Evolutionary conservation across 1,140 invertebrate species (phyloP).

Genomic region (Ips nitidus): DNA sequence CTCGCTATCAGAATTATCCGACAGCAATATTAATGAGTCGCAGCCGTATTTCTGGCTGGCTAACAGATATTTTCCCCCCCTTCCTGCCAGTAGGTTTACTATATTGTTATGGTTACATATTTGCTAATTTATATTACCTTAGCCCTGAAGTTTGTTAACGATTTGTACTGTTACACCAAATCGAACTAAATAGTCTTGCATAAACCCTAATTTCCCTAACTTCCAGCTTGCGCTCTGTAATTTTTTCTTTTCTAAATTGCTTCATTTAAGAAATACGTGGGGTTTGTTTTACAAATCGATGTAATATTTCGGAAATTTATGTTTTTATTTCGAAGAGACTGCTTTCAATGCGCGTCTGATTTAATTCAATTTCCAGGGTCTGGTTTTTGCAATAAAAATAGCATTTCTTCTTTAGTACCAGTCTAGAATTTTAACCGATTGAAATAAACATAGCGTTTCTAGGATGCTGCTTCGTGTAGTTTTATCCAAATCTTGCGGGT

Average conservation of each 20-base stretch:
- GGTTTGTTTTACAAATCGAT: conserved; percentile 10
- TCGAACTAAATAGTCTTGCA: background rate
- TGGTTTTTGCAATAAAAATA: background rate
- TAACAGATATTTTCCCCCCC: conserved; percentile 17
- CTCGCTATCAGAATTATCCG: conserved; percentile 29
- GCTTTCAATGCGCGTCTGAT: background rate
- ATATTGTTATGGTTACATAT: conserved; percentile 3
- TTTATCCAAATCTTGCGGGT: conserved; percentile 19
- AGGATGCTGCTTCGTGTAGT: conserved; percentile 3
- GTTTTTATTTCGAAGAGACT: conserved; percentile 2
- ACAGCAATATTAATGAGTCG: conserved; percentile 31
- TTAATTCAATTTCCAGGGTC: background rate
- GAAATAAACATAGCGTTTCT: conserved; percentile 1
- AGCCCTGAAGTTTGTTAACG: background rate
- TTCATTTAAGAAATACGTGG: conserved; percentile 10
- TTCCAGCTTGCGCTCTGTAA: conserved; percentile 8
- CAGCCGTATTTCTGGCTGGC: conserved; percentile 24
- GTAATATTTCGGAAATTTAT: conserved; percentile 8
- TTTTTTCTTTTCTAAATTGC: conserved; percentile 4
- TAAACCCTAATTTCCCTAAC: conserved; percentile 9
- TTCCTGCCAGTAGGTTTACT: conserved; percentile 9
- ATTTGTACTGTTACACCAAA: background rate
- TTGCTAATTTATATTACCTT: background rate
- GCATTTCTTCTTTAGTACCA: too few relatives aligned
- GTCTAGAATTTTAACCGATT: background rate